Percentiles rank a stretch among this genome's conserved stretches.
Conservation (phyloP, 2,797 vertebrate species). For the Pygocentrus nattereri region DNA sequence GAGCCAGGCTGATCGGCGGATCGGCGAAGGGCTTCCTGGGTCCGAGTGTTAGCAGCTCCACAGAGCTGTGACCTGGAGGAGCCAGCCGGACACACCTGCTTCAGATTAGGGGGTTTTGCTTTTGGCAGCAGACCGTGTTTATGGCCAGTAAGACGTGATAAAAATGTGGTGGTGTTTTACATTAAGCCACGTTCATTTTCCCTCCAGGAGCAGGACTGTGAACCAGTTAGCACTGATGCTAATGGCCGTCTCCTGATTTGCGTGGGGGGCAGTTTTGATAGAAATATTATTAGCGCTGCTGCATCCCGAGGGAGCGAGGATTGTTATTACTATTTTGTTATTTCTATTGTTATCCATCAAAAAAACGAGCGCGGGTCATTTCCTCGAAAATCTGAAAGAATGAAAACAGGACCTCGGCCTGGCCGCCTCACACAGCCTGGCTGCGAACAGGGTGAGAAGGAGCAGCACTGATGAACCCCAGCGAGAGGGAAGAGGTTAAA, state of each 20-base stretch:
- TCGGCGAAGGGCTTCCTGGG: too few relatives aligned
- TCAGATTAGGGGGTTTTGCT: background rate
- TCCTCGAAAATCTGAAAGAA: conserved; percentile 49
- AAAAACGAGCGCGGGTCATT: conserved; percentile 42
- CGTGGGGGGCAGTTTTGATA: conserved; percentile 19
- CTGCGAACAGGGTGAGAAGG: conserved; percentile 44
- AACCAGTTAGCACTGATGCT: background rate
- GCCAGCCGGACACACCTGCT: too few relatives aligned
- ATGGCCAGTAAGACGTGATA: background rate
- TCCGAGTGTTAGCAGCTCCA: too few relatives aligned
- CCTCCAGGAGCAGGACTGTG: background rate
- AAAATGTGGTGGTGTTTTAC: too few relatives aligned
- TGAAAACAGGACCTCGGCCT: conserved; percentile 56
- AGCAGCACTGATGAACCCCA: conserved; percentile 49
- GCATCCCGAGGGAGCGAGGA: background rate
- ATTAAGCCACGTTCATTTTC: background rate
- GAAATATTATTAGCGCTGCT: conserved; percentile 43
- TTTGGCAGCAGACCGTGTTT: background rate
- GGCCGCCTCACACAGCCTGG: conserved; percentile 37
- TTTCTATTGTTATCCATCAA: conserved; percentile 56
- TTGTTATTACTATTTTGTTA: conserved; percentile 44
- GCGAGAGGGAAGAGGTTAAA: conserved; percentile 43
- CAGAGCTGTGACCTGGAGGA: too few relatives aligned
- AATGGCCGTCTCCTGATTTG: background rate
- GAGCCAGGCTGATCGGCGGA: too few relatives aligned